A percentile compares a stretch with the other conserved stretches of the same genome.
Conservation (phyloP, 1,140 invertebrate species). For the Leptinotarsa defecta region DNA sequence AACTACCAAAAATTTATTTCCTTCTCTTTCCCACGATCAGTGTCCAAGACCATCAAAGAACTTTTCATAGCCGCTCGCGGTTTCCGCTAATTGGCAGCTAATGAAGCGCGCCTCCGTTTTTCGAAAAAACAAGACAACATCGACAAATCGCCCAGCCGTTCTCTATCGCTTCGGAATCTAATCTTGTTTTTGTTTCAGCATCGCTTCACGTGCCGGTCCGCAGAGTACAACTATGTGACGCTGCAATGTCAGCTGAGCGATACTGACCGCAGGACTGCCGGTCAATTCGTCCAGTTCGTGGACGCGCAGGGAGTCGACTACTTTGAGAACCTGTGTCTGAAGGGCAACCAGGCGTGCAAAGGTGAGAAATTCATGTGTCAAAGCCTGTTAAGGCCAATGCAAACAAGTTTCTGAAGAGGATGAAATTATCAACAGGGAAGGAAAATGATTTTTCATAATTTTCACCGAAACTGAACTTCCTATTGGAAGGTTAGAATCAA, state of each 20-base stretch:
- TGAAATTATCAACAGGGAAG: no score
- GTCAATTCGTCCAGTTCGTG: slow-evolving; percentile 81
- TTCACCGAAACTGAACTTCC: no score
- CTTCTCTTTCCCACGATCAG: no score
- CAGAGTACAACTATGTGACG: slow-evolving; percentile 92
- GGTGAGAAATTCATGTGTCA: slow-evolving; percentile 18
- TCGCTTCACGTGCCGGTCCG: slow-evolving; percentile 87
- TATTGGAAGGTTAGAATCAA: no score
- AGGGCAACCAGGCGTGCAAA: slow-evolving; percentile 78
- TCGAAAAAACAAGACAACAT: background rate
- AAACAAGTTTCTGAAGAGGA: no score
- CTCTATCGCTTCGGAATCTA: slow-evolving; percentile 3
- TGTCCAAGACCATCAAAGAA: no score
- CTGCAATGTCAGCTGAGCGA: slow-evolving; percentile 89
- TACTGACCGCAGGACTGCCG: slow-evolving; percentile 82
- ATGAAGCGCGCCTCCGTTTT: background rate
- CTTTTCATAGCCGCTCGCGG: background rate
- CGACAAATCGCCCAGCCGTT: background rate
- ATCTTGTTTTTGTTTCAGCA: slow-evolving; percentile 61
- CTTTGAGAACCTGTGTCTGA: slow-evolving; percentile 93
- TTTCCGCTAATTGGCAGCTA: slow-evolving; percentile 18
- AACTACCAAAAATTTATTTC: no score
- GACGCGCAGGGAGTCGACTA: slow-evolving; percentile 92
- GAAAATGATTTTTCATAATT: no score
- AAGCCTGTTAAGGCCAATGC: no score